Evolutionary conservation across 2,888 invertebrate species (phyloP), one percentile per base, ranked within the genome.

Genomic region (Sericinus montela): DNA sequence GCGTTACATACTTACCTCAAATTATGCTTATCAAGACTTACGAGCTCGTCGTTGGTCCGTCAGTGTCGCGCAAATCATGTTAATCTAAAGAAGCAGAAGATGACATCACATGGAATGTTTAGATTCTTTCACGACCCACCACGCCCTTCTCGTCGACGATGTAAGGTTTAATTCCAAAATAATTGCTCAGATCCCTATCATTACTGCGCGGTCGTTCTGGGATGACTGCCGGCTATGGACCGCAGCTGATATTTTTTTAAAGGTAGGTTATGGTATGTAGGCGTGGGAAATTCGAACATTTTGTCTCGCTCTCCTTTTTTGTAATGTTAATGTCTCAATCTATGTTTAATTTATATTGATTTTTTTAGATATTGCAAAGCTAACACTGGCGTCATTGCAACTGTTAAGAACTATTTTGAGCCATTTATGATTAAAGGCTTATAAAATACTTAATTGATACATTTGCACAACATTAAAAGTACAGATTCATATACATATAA

Each of bases 121-220:
- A 50, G 48, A 48, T 58, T 60, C 72, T 73, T 75, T 70, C 72
- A 68, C 69, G 57, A 54, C 52, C 58, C 34, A 60, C 68, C 72
- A 66, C 71, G 63, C 70, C 72, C 65, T 67, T 63, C 42, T 48
- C 44, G 66, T 67, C 64, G 68, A 65, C 59, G 66, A 67, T 64
- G 63, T 72, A 66, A 77, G 71, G 68, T 74, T 70, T 75, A 71
- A 78, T 76, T 67, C 61, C 63, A 62, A 69, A 72, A 67, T 81
- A 82, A 83, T 85, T 80, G 72, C 75, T 68, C 62, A 74, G 79
- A 81, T 83, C 73, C 75, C 76, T 82, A 84, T 86, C 80, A 83
- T 85, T 82, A 84, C 69, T 68, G 70, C 72, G 67, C 59, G 62
- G 63, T 67, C 69, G 67, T 63, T 58, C 60, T 63, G 65, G 65